Conservation (phyloP, 1,140 invertebrate genomes). For the Heliothis subflexa region DNA sequence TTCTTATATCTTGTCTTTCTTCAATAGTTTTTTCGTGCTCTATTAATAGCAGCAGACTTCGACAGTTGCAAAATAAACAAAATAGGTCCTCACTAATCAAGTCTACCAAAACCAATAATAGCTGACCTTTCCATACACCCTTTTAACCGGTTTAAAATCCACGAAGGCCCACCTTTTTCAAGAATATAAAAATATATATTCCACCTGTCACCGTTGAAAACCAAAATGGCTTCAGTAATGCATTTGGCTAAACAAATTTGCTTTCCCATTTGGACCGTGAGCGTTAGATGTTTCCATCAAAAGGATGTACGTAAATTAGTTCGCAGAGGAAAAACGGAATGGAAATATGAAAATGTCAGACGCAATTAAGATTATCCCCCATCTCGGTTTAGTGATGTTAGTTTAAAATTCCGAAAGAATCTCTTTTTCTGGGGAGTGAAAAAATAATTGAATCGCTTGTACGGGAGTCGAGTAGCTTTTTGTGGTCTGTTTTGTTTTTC, state of each 20-base stretch:
- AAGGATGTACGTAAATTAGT: constrained; percentile 45
- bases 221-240: constrained; percentile 54
- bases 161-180: background rate
- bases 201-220: constrained; percentile 4
- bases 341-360: constrained; percentile 42
- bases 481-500: background rate
- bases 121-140: background rate
- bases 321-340: constrained; percentile 44
- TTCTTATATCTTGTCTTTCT: background rate
- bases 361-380: constrained; percentile 40
- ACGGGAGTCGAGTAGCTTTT: background rate
- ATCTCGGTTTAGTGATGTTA: constrained; percentile 39
- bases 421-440: background rate
- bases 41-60: background rate
- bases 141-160: constrained; percentile 15
- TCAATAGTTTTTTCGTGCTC: background rate
- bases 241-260: constrained; percentile 56
- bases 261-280: constrained; percentile 48
- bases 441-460: constrained; percentile 35
- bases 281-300: constrained; percentile 40
- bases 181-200: background rate
- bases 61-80: constrained; percentile 1
- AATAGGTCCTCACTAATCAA: background rate
- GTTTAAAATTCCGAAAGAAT: constrained; percentile 32
- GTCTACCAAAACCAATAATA: background rate